Evolutionary conservation across 1,140 invertebrate species (phyloP), one percentile per base, ranked within the genome.

Genomic region (Drosophila kikkawai): DNA sequence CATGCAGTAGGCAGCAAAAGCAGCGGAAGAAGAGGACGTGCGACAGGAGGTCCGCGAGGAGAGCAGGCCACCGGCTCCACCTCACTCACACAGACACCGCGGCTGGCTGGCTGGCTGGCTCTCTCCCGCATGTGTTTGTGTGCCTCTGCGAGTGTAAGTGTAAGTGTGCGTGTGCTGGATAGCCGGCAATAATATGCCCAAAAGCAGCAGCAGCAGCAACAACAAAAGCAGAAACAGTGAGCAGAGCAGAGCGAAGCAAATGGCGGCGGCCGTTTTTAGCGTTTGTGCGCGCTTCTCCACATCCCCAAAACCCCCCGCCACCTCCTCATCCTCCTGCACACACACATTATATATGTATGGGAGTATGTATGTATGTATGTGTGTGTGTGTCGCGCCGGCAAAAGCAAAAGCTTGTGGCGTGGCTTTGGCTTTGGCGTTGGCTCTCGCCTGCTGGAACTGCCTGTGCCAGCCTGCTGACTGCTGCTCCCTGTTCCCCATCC

Each of bases 151-250:
- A 47, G 39, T 79, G 56, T 63, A 17, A 78, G 60, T 82, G 56
- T 75, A 11, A 70, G 60, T 83, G 68, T 87, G 67, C 73, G 56
- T 80, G 82, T 88, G 78, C 78, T 90, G 85, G 80, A 80, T 90
- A 81, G 85, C 85, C 85, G 85, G 85, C 85, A 90, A 91, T 90
- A 90, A 90, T 80, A 90, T 90, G 85, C 85, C 85, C 85, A 90
- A 90, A 90, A 90, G 85, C 85, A 90, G 85, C 84, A 82, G 66
- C 67, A 82, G 15, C 26, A 64, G 13, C 57, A 80, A 75, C 82
- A 83, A 68, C 48, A 51, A 29, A 29, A 78, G 41, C 34, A 65
- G 53, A 63, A 61, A 45, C 80, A 70, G 45, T 50, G 66, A 73
- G 67, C 69, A 67, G 56, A 64, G 65, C 68, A 71, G 67, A 66